Base-by-base conservation (phyloP, 2,113 vertebrate genomes). In the Sphaerodactylus townsendi region DNA sequence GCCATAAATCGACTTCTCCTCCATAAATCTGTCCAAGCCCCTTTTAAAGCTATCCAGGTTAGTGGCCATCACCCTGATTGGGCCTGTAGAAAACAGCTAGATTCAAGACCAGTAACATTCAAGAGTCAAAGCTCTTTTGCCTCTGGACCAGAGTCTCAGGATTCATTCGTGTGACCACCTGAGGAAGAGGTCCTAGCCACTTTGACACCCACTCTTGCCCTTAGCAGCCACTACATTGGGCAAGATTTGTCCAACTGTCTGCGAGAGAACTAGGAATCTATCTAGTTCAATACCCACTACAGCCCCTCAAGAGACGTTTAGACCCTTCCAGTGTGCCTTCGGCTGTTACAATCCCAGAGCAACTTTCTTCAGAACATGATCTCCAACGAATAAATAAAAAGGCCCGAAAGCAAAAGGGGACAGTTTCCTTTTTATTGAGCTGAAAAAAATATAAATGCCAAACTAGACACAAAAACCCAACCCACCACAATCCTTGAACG, bases 391-490 rank as follows among this genome's bases (percentile, higher is more conserved):
- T n/a, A 10, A 35, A 14, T 44, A 48, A 33, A 14, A 41, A n/a
- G 21, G 0, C 15, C 69, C 72, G 50, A 28, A 8, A 25, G 23
- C 44, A 25, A 0, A 0, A 11, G 0, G 1, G 28, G 3, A 10
- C 10, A 0, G 14, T 62, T 85, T n/a, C n/a, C n/a, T 21, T 79
- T 93, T 92, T 90, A 93, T 92, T 94, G 70, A 90, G 76, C 77
- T 2, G 82, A 1, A 48, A 81, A 66, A 2, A 46, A 56, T 48
- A 28, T 7, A 80, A 79, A 33, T 71, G 44, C 35, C 68, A 21
- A 35, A 59, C 48, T 77, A 9, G 2, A n/a, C 0, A 48, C 0
- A 0, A 71, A 81, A 39, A 76, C 35, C 33, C 4, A 8, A 62
- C 1, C 39, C 23, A 19, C 53, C 30, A 46, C 3, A 8, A 2